Conservation (phyloP, 2,113 vertebrate genomes). For the Otolemur garnettii region DNA sequence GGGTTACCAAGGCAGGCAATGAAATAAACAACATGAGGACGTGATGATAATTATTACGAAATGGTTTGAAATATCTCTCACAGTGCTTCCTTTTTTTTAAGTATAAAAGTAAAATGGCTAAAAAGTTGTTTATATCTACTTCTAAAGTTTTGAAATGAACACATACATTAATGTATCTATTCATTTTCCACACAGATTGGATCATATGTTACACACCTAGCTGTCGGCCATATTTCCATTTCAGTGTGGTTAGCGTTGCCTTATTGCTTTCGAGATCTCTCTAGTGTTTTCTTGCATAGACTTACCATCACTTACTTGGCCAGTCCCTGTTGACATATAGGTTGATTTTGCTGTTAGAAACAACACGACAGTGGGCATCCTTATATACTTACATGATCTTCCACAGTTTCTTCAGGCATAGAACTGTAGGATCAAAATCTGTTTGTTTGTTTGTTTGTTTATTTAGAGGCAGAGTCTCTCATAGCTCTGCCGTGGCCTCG, state of each 20-base stretch:
- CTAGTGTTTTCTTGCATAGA: background rate
- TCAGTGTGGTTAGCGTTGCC: background rate
- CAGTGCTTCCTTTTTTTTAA: background rate
- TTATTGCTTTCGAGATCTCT: background rate
- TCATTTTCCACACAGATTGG: background rate
- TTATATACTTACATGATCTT: background rate
- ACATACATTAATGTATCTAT: background rate
- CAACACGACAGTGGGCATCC: background rate
- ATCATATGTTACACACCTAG: background rate
- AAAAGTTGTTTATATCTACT: background rate
- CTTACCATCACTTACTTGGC: background rate
- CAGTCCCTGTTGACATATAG: too few species aligned
- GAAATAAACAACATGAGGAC: background rate
- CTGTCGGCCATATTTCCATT: background rate
- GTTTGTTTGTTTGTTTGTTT: background rate
- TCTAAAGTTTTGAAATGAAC: background rate
- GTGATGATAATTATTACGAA: background rate
- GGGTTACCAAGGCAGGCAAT: background rate
- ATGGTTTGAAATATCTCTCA: background rate
- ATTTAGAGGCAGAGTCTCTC: too few species aligned
- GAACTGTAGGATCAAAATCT: background rate
- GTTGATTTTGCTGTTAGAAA: background rate
- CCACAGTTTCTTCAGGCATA: background rate
- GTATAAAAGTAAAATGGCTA: background rate
- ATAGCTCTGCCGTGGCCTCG: too few species aligned